A percentile compares a stretch with the other conserved stretches of the same genome.
phyloP scores from a whole-genome alignment of 2,888 invertebrate species.

The Eremobia ochroleuca region DNA sequence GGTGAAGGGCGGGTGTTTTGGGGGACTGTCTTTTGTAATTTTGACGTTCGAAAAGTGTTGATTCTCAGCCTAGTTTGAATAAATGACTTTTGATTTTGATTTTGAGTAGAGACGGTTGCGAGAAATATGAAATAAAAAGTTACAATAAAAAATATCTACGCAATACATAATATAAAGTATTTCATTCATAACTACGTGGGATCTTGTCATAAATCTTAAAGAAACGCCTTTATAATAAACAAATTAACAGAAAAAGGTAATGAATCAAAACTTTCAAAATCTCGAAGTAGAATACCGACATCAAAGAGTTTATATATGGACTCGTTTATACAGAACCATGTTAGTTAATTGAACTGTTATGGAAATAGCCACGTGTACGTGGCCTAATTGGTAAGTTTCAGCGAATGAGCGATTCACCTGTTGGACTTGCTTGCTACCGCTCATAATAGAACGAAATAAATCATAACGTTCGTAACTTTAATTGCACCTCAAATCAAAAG shows the following conservation, averaged over 20 bases:
- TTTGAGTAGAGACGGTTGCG: too few relatives aligned
- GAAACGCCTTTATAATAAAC: conserved; percentile 37
- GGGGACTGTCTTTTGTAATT: too few relatives aligned
- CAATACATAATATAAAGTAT: not conserved
- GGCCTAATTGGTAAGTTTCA: conserved; percentile 16
- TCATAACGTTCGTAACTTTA: too few relatives aligned
- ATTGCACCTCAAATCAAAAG: too few relatives aligned
- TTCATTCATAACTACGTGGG: conserved; percentile 23
- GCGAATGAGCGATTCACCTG: conserved; percentile 44
- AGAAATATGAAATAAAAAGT: too few relatives aligned
- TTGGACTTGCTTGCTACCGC: conserved; percentile 12
- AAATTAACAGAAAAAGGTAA: conserved; percentile 21
- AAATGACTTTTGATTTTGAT: too few relatives aligned
- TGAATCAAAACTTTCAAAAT: conserved; percentile 41
- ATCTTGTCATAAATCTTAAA: conserved; percentile 33
- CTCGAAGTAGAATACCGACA: conserved; percentile 32
- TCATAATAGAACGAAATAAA: not conserved
- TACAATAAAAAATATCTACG: too few relatives aligned
- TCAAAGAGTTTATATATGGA: conserved; percentile 65
- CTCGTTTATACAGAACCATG: conserved; percentile 45
- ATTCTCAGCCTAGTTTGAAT: too few relatives aligned
- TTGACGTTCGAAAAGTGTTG: too few relatives aligned
- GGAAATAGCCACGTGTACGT: conserved; percentile 26
- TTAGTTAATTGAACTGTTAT: conserved; percentile 56
- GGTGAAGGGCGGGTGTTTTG: too few relatives aligned